Conservation (phyloP, 1,140 invertebrate species). For the Hirudo medicinalis region DNA sequence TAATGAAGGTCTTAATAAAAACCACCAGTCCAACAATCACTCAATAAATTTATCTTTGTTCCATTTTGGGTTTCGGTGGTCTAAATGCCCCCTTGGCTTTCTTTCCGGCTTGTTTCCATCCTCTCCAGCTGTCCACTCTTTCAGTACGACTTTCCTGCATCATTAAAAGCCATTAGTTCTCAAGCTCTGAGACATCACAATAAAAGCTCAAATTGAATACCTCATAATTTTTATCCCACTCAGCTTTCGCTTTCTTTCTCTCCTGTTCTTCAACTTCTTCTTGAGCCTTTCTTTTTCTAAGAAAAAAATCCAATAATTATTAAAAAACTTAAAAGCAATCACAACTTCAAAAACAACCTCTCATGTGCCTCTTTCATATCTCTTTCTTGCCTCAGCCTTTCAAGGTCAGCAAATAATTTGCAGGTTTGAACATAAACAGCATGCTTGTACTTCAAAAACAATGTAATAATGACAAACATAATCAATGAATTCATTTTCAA, state of each 20-base stretch:
- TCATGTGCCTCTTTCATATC: constrained; percentile 82
- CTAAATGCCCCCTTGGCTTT: constrained; percentile 59
- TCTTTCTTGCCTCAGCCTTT: constrained; percentile 52
- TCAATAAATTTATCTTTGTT: constrained; percentile 52
- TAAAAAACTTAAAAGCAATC: not conserved
- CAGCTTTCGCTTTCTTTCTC: constrained; percentile 68
- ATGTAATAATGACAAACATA: not conserved
- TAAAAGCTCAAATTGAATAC: constrained; percentile 37
- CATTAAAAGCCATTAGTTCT: constrained; percentile 18
- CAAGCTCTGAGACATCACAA: too few relatives aligned
- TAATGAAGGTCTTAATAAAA: too few relatives aligned
- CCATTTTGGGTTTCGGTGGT: constrained; percentile 88
- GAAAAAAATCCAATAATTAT: constrained; percentile 5
- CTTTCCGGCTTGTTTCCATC: constrained; percentile 53
- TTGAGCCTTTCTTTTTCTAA: constrained; percentile 74
- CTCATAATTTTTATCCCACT: constrained; percentile 97
- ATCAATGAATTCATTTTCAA: not conserved
- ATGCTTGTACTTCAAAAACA: constrained; percentile 62
- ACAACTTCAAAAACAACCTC: constrained; percentile 38
- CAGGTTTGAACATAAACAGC: constrained; percentile 91
- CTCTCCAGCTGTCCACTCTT: constrained; percentile 87
- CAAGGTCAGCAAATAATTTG: constrained; percentile 96
- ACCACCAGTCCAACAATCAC: too few relatives aligned
- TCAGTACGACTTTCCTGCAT: constrained; percentile 74
- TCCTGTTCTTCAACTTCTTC: constrained; percentile 83